Percentiles rank a stretch among this genome's conserved stretches.
These are phyloP conservation scores for Anguilla pacifica DNA, from an alignment of 2,797 vertebrate genomes.

Conservation along the genomic window DNA sequence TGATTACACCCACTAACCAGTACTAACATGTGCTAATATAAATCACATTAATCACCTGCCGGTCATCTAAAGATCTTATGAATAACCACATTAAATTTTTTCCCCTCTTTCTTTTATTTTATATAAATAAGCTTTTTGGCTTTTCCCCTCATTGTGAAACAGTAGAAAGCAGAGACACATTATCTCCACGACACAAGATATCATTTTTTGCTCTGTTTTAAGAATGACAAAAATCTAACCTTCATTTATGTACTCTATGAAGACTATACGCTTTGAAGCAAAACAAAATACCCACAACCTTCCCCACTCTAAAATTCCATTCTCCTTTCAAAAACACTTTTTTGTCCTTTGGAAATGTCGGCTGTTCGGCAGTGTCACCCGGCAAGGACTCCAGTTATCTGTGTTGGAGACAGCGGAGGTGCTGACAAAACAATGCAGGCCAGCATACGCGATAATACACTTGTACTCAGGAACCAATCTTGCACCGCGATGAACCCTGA, in stretches of 20 bases:
- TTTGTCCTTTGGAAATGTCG: neutral
- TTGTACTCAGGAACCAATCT: slow-evolving; percentile 20
- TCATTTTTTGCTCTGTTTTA: neutral
- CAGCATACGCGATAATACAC: neutral
- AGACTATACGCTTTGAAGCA: too few relatives aligned
- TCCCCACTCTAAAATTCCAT: neutral
- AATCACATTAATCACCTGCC: too few relatives aligned
- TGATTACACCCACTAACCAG: too few relatives aligned
- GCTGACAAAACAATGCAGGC: neutral
- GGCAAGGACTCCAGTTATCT: neutral
- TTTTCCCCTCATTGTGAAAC: too few relatives aligned
- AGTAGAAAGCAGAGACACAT: neutral
- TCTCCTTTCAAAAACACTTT: neutral
- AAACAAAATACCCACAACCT: neutral
- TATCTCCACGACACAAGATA: neutral
- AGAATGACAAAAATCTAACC: neutral
- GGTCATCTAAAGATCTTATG: too few relatives aligned
- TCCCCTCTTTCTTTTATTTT: too few relatives aligned
- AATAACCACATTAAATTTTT: too few relatives aligned
- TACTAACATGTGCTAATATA: too few relatives aligned
- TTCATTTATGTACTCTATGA: too few relatives aligned
- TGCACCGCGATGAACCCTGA: neutral
- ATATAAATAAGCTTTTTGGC: too few relatives aligned
- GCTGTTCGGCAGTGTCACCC: neutral
- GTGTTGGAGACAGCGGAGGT: neutral